phyloP scores from a whole-genome alignment of 2,888 invertebrate genomes.

The Drosophila mimetica region DNA sequence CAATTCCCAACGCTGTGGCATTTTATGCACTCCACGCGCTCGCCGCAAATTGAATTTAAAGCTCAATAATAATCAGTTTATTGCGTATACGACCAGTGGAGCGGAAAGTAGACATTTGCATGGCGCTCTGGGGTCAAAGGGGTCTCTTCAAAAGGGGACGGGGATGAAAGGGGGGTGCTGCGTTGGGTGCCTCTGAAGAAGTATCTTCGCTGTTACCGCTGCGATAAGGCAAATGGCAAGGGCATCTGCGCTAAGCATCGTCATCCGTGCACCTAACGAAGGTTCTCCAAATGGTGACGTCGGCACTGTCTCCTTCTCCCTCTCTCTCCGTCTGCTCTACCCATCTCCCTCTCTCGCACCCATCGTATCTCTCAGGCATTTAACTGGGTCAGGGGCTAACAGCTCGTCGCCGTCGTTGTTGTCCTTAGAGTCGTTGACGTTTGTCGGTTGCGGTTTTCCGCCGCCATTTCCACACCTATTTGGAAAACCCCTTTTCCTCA shows the following conservation, averaged over 20 bases:
- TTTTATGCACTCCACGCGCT: constrained; percentile 45
- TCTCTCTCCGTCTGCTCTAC: not conserved
- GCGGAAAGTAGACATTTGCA: constrained; percentile 37
- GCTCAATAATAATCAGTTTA: constrained; percentile 43
- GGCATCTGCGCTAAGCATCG: constrained; percentile 47
- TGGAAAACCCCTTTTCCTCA: constrained; percentile 5
- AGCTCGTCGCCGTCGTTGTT: constrained; percentile 53
- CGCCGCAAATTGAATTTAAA: constrained; percentile 43
- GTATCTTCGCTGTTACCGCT: constrained; percentile 25
- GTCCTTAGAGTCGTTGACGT: constrained; percentile 60
- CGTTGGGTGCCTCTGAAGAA: not conserved
- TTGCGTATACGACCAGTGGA: constrained; percentile 42
- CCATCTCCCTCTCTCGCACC: not conserved
- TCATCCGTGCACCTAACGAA: constrained; percentile 47
- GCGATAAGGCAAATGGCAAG: constrained; percentile 49
- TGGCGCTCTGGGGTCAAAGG: constrained; percentile 8
- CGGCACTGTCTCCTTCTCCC: constrained; percentile 24
- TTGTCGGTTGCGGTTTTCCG: constrained; percentile 45
- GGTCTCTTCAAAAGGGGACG: not conserved
- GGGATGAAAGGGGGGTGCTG: not conserved
- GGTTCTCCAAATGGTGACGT: constrained; percentile 48
- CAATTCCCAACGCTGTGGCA: constrained; percentile 8
- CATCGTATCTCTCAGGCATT: constrained; percentile 22
- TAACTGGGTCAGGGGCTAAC: constrained; percentile 76
- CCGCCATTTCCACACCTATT: constrained; percentile 25